phyloP scores from a whole-genome alignment of 2,888 invertebrate genomes.

The Lasioglossum calceatum region DNA sequence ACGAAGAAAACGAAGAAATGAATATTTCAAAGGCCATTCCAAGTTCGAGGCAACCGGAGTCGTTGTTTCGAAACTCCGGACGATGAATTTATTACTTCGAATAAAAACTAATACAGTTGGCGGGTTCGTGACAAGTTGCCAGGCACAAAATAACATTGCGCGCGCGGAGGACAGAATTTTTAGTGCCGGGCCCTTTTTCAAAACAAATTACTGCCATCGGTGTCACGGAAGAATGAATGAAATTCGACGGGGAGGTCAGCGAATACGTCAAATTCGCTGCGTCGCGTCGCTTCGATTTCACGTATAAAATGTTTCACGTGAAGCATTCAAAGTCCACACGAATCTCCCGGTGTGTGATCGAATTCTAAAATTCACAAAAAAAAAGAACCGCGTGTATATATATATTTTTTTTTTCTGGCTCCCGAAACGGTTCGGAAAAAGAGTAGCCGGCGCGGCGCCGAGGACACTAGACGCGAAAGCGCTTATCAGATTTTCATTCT shows the following conservation, averaged over 20 bases:
- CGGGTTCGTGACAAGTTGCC: neutral
- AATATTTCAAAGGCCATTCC: neutral
- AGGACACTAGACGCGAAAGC: slow-evolving; percentile 13
- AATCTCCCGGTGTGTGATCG: slow-evolving; percentile 26
- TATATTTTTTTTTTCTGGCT: neutral
- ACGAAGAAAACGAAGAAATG: neutral
- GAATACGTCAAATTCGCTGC: slow-evolving; percentile 49
- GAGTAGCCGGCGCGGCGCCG: slow-evolving; percentile 7
- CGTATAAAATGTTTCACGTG: slow-evolving; percentile 45
- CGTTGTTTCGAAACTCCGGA: neutral
- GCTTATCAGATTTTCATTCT: slow-evolving; percentile 46
- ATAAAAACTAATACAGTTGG: neutral
- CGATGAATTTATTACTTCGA: slow-evolving; percentile 4
- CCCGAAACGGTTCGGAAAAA: neutral
- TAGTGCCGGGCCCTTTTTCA: slow-evolving; percentile 1
- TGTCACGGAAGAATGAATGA: slow-evolving; percentile 40
- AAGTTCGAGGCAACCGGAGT: neutral
- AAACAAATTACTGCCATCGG: slow-evolving; percentile 36
- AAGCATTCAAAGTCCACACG: slow-evolving; percentile 35
- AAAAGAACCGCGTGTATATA: slow-evolving; percentile 13
- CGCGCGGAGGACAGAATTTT: slow-evolving; percentile 8
- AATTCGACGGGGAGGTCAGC: slow-evolving; percentile 48
- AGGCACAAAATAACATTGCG: neutral
- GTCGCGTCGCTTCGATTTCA: slow-evolving; percentile 27
- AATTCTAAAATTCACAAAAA: slow-evolving; percentile 26